Conservation (phyloP, 2,113 vertebrate genomes). For the Forbesichthys agassizii region DNA sequence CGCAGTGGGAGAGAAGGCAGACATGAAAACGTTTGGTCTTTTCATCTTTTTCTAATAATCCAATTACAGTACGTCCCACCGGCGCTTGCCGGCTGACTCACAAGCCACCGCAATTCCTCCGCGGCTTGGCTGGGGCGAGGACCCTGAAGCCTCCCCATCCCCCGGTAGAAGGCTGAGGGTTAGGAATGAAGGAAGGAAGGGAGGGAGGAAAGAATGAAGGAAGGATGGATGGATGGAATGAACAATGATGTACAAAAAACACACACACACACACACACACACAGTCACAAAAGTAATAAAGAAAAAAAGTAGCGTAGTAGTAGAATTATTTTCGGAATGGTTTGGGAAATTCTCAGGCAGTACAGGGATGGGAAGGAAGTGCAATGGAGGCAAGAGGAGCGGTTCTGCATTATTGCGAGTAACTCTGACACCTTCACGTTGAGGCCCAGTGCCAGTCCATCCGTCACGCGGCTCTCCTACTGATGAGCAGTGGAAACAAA, state of each 20-base stretch:
- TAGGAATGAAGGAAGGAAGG: background rate
- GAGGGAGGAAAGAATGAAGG: background rate
- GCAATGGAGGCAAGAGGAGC: background rate
- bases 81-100: slow-evolving; percentile 21
- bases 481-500: slow-evolving; percentile 72
- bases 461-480: slow-evolving; percentile 70
- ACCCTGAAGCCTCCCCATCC: slow-evolving; percentile 4
- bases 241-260: background rate
- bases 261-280: background rate
- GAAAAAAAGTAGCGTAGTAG: background rate
- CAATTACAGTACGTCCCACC: slow-evolving; percentile 32
- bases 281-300: background rate
- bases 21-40: slow-evolving; percentile 47
- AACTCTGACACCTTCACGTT: slow-evolving; percentile 65
- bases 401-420: slow-evolving; percentile 68
- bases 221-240: background rate
- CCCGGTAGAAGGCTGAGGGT: slow-evolving; percentile 5
- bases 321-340: too few relatives aligned
- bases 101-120: slow-evolving; percentile 2
- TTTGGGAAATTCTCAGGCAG: background rate
- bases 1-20: slow-evolving; percentile 34
- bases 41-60: slow-evolving; percentile 62
- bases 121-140: background rate
- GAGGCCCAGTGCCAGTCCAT: slow-evolving; percentile 71
- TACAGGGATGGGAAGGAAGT: background rate